Base-by-base conservation (phyloP, 2,888 invertebrate genomes). In the Omphaloscelis lunosa region DNA sequence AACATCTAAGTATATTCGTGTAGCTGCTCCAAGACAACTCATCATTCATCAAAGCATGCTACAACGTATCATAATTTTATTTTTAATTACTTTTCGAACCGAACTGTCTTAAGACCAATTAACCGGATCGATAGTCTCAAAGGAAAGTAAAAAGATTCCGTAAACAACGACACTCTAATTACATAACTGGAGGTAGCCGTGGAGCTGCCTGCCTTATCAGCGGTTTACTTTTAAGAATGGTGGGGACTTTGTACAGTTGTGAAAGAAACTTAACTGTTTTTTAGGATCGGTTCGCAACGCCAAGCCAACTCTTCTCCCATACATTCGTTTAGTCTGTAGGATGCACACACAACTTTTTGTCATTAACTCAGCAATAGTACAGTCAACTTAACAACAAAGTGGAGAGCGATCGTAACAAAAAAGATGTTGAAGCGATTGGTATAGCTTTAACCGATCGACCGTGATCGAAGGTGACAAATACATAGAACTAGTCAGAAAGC, bases 1-100 rank as follows among this genome's bases (percentile, higher is more conserved):
- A 48, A 39, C 48, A 61, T 23, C 45, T 39, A n/a, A n/a, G 11
- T 73, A 8, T 41, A 11, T 4, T 41, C 39, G 4, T 23, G 29
- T 23, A 39, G 0, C 8, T 34, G 23, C 58, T 48, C 23, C 20
- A 41, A 27, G 12, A 75, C 71, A 79, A 75, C 69, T 82, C 73
- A 73, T 81, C 79, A 77, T 72, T 74, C 53, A 73, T 72, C 76
- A 76, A 89, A 91, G 90, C 78, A 71, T 79, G 72, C 34, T 69
- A 29, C n/a, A 69, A 53, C 41, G 72, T 72, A 87, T 65, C 70
- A 71, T 67, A 79, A 74, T 81, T 89, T 91, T 90, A 89, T 89
- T 90, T 90, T 90, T 92, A 92, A 93, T 93, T 90, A 90, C 88
- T 86, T 69, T 66, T 20, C 62, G 61, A 74, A 80, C 72, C 62